These are phyloP conservation scores for Saccopteryx leptura DNA, from an alignment of 2,113 vertebrate species.

Conservation along the genomic window DNA sequence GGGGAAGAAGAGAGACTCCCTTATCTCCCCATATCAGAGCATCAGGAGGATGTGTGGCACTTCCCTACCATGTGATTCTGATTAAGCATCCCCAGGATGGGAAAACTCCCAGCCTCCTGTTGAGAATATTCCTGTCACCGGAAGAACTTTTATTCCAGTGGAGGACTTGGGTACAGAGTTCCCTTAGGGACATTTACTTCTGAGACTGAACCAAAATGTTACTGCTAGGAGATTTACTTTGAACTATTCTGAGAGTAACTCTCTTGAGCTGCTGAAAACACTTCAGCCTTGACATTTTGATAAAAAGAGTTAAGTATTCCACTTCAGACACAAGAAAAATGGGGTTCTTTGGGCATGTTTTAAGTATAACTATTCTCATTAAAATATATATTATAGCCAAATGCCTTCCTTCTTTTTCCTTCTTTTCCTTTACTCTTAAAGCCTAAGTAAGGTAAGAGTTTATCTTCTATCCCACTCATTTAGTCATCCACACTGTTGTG, in stretches of 20 bases:
- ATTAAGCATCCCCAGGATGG: not conserved
- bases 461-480: not conserved
- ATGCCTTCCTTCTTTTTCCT: not conserved
- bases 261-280: constrained; percentile 50
- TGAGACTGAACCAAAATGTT: constrained; percentile 26
- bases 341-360: not conserved
- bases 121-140: not conserved
- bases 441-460: not conserved
- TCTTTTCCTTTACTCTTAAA: not conserved
- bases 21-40: not conserved
- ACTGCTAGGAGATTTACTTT: constrained; percentile 47
- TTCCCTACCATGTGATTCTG: not conserved
- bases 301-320: constrained; percentile 17
- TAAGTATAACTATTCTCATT: constrained; percentile 38
- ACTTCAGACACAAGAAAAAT: constrained; percentile 59
- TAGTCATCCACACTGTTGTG: not conserved
- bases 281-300: not conserved
- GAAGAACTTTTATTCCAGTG: not conserved
- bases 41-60: not conserved
- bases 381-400: not conserved
- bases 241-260: not conserved
- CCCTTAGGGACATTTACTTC: constrained; percentile 37
- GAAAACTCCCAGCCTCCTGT: not conserved
- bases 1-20: not conserved
- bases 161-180: not conserved